These are phyloP conservation scores for Ctena decussata DNA, from an alignment of 2,888 invertebrate genomes.

Conservation along the genomic window DNA sequence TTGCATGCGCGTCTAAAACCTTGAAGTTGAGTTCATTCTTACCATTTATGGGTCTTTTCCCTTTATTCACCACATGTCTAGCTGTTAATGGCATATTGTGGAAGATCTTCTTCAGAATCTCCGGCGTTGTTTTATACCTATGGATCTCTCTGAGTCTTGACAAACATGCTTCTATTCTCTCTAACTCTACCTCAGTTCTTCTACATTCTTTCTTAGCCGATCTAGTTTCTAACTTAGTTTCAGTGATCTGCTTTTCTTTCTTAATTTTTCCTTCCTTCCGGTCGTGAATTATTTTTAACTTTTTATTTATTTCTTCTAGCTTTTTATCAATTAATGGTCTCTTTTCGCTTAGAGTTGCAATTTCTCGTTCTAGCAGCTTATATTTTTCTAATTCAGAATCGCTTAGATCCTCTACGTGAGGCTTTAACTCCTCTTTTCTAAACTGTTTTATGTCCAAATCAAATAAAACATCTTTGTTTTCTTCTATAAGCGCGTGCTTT, in stretches of 20 bases:
- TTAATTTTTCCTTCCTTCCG: conserved; percentile 60
- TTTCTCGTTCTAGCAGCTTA: conserved; percentile 62
- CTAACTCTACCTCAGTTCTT: conserved; percentile 74
- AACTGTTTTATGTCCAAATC: conserved; percentile 79
- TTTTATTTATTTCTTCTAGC: conserved; percentile 74
- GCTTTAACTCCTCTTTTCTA: conserved; percentile 65
- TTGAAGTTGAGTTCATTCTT: too few species aligned
- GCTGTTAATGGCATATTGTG: conserved; percentile 79
- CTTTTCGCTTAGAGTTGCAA: conserved; percentile 66
- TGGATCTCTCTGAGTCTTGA: conserved; percentile 78
- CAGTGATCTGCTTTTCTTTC: conserved; percentile 65
- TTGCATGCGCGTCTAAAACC: too few species aligned
- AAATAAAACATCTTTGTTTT: conserved; percentile 74
- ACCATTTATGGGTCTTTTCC: conserved; percentile 61
- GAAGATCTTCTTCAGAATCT: conserved; percentile 82
- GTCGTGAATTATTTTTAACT: conserved; percentile 72
- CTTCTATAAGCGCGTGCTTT: conserved; percentile 64
- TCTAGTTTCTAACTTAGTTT: conserved; percentile 61
- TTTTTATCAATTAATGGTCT: conserved; percentile 72
- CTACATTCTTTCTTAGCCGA: conserved; percentile 66
- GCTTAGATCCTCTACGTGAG: conserved; percentile 36
- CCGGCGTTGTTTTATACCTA: conserved; percentile 77
- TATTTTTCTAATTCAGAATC: conserved; percentile 61
- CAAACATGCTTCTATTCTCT: conserved; percentile 74
- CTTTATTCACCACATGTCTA: conserved; percentile 61